phyloP scores from a whole-genome alignment of 2,113 vertebrate genomes.

The Tetrax tetrax region DNA sequence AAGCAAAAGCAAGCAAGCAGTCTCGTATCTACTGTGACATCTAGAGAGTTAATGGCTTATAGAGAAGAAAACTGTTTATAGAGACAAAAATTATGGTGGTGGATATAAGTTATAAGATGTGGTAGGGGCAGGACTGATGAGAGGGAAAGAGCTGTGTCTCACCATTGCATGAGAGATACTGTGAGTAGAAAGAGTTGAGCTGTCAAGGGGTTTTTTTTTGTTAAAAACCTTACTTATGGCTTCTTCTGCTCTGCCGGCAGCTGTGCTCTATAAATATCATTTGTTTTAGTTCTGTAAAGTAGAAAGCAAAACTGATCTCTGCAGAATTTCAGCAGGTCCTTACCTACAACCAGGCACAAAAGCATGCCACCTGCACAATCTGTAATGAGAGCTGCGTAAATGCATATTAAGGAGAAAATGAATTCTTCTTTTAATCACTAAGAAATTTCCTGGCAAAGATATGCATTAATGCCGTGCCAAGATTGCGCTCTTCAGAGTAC shows the following conservation, averaged over 20 bases:
- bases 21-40: background rate
- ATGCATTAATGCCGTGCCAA: background rate
- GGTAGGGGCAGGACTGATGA: background rate
- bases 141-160: background rate
- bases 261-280: background rate
- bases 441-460: background rate
- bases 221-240: accelerated
- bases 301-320: background rate
- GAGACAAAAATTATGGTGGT: background rate
- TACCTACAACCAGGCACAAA: background rate
- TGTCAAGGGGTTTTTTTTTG: background rate
- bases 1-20: background rate
- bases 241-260: background rate
- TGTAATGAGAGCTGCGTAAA: background rate
- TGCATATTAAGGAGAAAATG: background rate
- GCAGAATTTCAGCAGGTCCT: background rate
- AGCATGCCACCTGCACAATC: background rate
- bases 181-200: background rate
- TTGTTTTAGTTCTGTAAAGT: background rate
- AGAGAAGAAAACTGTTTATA: too few relatives aligned
- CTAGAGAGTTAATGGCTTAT: background rate
- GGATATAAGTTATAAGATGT: background rate
- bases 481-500: background rate
- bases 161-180: background rate
- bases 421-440: background rate